Conservation (phyloP, 2,113 vertebrate genomes). For the Macrotis lagotis region DNA sequence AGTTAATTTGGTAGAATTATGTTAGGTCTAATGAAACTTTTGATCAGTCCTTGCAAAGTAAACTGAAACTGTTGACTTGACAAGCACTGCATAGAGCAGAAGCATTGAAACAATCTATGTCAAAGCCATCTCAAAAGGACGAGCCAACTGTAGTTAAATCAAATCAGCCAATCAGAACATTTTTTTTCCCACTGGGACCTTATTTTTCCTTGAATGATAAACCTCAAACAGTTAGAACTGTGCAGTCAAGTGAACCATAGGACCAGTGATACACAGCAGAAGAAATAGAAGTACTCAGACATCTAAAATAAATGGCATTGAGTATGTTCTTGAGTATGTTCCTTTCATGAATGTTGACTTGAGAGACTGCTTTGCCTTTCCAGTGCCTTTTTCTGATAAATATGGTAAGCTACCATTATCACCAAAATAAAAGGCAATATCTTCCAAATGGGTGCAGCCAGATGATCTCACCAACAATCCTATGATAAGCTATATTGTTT, state of each 20-base stretch:
- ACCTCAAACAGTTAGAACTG: conserved; percentile 87
- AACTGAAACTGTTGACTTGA: conserved; percentile 96
- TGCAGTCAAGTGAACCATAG: conserved; percentile 92
- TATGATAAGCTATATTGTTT: conserved; percentile 98
- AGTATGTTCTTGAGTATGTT: too few species aligned
- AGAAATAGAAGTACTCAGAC: conserved; percentile 98
- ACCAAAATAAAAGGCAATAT: conserved; percentile 96
- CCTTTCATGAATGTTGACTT: conserved; percentile 99
- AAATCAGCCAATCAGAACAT: conserved; percentile 85
- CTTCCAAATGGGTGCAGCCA: conserved; percentile 95
- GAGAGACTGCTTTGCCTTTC: conserved; percentile 97
- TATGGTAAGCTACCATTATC: conserved; percentile 94
- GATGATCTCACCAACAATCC: conserved; percentile 96
- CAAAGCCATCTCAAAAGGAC: conserved; percentile 87
- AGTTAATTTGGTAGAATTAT: conserved; percentile 80
- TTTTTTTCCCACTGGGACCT: conserved; percentile 92
- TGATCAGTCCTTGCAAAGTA: conserved; percentile 91
- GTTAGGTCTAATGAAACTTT: conserved; percentile 92
- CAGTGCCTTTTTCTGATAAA: conserved; percentile 97
- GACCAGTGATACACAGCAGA: conserved; percentile 94
- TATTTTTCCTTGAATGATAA: conserved; percentile 93
- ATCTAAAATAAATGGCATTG: conserved; percentile 95
- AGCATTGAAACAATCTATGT: conserved; percentile 91
- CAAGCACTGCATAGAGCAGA: conserved; percentile 98
- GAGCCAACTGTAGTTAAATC: conserved; percentile 83